These are phyloP conservation scores for Oxyura jamaicensis DNA, from an alignment of 2,113 vertebrate species.

Conservation along the genomic window DNA sequence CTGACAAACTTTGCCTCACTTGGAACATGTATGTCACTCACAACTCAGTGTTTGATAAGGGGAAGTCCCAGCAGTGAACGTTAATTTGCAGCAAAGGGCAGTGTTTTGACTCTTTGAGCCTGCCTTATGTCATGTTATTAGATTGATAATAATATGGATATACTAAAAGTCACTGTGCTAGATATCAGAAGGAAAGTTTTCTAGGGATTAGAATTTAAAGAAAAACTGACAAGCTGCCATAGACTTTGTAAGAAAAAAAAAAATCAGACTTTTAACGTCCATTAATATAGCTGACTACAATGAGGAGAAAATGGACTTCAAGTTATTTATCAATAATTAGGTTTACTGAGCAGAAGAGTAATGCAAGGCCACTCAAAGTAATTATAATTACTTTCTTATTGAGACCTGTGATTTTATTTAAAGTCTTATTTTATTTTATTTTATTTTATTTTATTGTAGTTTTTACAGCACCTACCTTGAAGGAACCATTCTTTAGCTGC, in stretches of 20 bases:
- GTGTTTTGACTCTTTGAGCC: neutral
- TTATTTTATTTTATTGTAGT: neutral
- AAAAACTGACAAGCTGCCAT: neutral
- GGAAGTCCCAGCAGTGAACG: neutral
- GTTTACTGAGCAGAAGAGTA: neutral
- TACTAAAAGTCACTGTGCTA: neutral
- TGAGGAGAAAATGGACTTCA: slow-evolving; percentile 9
- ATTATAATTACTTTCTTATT: slow-evolving; percentile 15
- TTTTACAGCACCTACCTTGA: neutral
- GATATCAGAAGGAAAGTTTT: slow-evolving; percentile 30
- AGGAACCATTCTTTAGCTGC: neutral
- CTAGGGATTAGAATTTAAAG: neutral
- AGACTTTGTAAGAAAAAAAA: neutral
- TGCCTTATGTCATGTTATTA: neutral
- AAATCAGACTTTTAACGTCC: neutral
- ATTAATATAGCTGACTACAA: slow-evolving; percentile 13
- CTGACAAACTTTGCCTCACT: neutral
- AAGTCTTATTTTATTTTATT: neutral
- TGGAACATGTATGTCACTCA: neutral
- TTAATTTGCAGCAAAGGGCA: neutral
- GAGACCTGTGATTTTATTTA: neutral
- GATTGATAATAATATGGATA: neutral
- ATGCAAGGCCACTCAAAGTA: neutral
- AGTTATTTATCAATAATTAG: slow-evolving; percentile 37
- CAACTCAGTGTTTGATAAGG: neutral